These are phyloP conservation scores for Sceliomorpha sp. DNA, from an alignment of 2,888 invertebrate species.

Conservation along the genomic window DNA sequence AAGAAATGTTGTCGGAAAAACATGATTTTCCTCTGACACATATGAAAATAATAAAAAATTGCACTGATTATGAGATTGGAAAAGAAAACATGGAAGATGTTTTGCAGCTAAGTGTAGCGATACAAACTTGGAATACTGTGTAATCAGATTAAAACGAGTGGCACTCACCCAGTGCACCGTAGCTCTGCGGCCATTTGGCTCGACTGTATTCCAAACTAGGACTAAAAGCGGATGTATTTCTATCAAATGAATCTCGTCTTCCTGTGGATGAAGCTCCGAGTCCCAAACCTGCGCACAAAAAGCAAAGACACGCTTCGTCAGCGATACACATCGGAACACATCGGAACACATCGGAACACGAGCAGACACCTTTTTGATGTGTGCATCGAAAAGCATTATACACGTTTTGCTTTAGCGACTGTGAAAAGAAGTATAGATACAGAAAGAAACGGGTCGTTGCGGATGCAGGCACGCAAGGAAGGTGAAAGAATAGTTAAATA, in stretches of 20 bases:
- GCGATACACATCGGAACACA: conserved; percentile 8
- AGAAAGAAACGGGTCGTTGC: too few species aligned
- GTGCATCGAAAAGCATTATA: conserved; percentile 4
- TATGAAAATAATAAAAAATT: too few species aligned
- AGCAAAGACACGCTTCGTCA: conserved; percentile 29
- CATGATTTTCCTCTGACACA: too few species aligned
- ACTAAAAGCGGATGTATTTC: conserved; percentile 88
- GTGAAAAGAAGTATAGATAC: conserved; percentile 16
- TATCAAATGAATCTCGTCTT: conserved; percentile 89
- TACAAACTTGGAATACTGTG: conserved; percentile 25
- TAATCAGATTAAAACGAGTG: conserved; percentile 38
- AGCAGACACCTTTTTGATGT: background rate
- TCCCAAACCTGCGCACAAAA: conserved; percentile 78
- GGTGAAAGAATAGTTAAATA: too few species aligned
- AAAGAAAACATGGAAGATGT: too few species aligned
- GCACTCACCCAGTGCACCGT: conserved; percentile 82
- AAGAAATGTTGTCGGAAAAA: too few species aligned
- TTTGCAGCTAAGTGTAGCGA: too few species aligned
- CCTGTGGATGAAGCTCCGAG: conserved; percentile 84
- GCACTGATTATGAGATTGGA: too few species aligned
- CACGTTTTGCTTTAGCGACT: conserved; percentile 5
- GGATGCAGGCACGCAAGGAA: too few species aligned
- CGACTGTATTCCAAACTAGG: conserved; percentile 87
- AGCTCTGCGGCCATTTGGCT: conserved; percentile 83
- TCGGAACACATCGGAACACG: conserved; percentile 4